Conservation (phyloP, 2,113 vertebrate genomes). For the human (Homo sapiens) region DNA sequence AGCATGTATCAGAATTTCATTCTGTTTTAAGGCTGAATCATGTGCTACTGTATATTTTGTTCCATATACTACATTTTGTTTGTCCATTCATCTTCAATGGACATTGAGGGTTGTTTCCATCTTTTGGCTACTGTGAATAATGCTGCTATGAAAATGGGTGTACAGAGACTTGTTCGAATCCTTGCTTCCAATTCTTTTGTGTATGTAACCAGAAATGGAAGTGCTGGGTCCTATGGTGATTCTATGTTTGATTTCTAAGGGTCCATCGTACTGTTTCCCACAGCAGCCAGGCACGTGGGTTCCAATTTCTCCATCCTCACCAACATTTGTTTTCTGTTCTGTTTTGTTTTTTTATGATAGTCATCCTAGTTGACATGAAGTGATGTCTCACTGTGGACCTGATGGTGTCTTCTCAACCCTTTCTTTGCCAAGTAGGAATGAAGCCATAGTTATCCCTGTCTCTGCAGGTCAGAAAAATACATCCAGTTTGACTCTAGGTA, state of each 20-base stretch:
- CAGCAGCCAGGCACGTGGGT: neutral
- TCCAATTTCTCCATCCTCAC: neutral
- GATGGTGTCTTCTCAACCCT: neutral
- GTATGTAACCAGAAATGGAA: neutral
- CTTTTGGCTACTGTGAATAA: neutral
- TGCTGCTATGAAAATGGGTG: neutral
- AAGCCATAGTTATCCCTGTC: neutral
- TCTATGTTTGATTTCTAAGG: neutral
- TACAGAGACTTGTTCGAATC: neutral
- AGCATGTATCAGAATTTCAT: neutral
- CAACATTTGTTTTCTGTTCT: no score
- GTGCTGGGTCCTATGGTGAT: neutral
- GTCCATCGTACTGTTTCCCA: rapidly evolving
- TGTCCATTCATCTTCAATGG: no score
- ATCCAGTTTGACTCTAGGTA: neutral
- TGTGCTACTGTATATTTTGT: neutral
- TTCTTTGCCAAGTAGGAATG: neutral
- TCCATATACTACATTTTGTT: neutral
- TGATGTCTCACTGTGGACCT: neutral
- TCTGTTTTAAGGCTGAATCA: neutral
- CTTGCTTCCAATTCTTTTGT: neutral
- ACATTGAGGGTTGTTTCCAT: neutral
- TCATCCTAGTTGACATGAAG: neutral
- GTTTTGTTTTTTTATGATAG: neutral
- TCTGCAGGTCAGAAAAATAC: neutral